phyloP scores from a whole-genome alignment of 2,888 invertebrate genomes.

The Thecocarcelia acutangulata region DNA sequence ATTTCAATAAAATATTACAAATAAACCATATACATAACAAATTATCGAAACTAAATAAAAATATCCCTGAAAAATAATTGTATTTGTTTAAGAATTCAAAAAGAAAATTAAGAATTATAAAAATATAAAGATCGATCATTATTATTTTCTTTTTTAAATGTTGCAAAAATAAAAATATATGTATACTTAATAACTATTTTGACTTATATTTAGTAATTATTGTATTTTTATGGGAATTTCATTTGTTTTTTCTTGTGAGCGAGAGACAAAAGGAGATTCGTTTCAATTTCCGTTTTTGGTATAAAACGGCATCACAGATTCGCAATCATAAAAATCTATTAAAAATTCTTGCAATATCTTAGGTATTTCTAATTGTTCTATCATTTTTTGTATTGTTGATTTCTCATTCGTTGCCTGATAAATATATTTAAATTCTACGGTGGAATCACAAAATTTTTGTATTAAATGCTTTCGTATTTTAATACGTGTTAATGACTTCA shows the following conservation, averaged over 20 bases:
- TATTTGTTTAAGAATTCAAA: constrained; percentile 33
- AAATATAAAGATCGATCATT: constrained; percentile 17
- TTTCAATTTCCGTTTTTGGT: constrained; percentile 41
- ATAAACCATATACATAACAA: constrained; percentile 22
- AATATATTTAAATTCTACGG: constrained; percentile 65
- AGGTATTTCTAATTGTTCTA: constrained; percentile 77
- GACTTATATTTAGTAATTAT: constrained; percentile 1
- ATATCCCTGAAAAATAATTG: constrained; percentile 27
- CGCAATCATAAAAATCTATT: constrained; percentile 77
- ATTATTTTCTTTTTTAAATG: constrained; percentile 40
- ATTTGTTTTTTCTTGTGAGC: neutral
- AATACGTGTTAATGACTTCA: constrained; percentile 78
- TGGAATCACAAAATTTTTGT: constrained; percentile 71
- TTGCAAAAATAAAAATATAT: constrained; percentile 52
- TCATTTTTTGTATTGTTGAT: constrained; percentile 76
- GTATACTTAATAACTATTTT: constrained; percentile 43
- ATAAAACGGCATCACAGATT: constrained; percentile 71
- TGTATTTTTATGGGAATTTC: constrained; percentile 14
- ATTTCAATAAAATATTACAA: constrained; percentile 6
- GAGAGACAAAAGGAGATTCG: constrained; percentile 5
- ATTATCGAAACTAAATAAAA: constrained; percentile 17
- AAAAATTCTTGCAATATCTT: constrained; percentile 76
- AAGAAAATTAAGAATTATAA: constrained; percentile 25
- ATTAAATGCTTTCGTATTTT: constrained; percentile 75
- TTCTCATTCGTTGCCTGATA: constrained; percentile 75